Evolutionary conservation across 2,888 invertebrate genomes (phyloP), one percentile per base, ranked within the genome.

Genomic region (Magallana nippona): DNA sequence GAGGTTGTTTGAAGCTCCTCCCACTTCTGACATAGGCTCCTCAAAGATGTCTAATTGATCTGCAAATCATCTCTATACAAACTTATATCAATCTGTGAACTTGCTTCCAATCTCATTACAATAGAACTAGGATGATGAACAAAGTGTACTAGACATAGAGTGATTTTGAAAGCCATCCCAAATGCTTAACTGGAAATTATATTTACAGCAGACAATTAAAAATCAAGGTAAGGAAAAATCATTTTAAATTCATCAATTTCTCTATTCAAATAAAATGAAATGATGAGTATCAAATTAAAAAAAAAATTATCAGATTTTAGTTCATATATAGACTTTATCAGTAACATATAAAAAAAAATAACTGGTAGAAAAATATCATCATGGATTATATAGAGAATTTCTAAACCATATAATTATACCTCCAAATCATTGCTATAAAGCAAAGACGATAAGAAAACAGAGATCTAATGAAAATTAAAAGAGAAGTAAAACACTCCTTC

Each of bases 11-110:
- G 44, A 27, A 13, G 71, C 27, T 32, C 71, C 32, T 3, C 71
- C 71, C 27, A 71, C 71, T 27, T 71, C 22, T 71, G 71, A 71
- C 27, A 71, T 32, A 27, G 71, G 32, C 71, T 71, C 71, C 32
- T 27, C 27, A 27, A 71, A 71, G 27, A 71, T 71, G 71, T 22
- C 71, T 71, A 71, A 71, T 71, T 71, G 71, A 71, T 71, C 71
- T 71, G 71, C 15, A 71, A 32, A 71, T 71, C 71, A 71, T 71
- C 71, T 71, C 71, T 71, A 71, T 32, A 71, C 71, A 15, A 71
- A 71, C 71, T 71, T 71, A 71, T 71, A 71, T 71, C 71, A 71
- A 71, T 32, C 27, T 13, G 71, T 71, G 71, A 71, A 71, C 71
- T 71, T 27, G 71, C 27, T 71, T 71, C 71, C 13, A 71, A 27